A percentile compares a stretch with the other conserved stretches of the same genome.
Conservation (phyloP, 64 coral and sea anemone genomes). For the Pocillopora damicornis region DNA sequence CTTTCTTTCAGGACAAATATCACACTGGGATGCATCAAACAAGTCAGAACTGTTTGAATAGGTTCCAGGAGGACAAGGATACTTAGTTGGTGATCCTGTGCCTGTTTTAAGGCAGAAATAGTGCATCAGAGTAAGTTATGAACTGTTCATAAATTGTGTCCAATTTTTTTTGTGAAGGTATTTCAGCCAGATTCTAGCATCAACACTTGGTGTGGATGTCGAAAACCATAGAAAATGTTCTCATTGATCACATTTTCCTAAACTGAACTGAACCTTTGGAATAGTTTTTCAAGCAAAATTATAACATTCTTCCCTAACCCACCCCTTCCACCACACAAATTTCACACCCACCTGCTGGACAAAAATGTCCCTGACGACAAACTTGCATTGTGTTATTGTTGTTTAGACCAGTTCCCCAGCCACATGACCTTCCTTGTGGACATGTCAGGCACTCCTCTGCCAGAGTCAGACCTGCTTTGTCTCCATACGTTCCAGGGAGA, state of each 20-base stretch:
- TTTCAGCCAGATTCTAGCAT: no score
- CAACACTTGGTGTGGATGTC: no score
- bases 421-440: conserved; percentile 83
- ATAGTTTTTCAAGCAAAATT: no score
- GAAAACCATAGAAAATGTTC: no score
- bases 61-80: conserved; percentile 92
- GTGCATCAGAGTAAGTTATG: not conserved
- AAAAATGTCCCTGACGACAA: conserved; percentile 84
- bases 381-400: conserved; percentile 80
- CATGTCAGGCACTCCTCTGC: conserved; percentile 83
- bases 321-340: not conserved
- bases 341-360: conserved; percentile 76
- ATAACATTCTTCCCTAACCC: not conserved
- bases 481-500: conserved; percentile 83
- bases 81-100: conserved; percentile 93
- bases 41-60: conserved; percentile 87
- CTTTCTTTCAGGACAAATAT: conserved; percentile 69
- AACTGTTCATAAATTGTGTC: not conserved
- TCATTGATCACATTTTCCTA: no score
- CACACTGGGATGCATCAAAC: conserved; percentile 85
- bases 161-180: no score
- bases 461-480: conserved; percentile 74
- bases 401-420: conserved; percentile 86
- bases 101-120: conserved; percentile 26
- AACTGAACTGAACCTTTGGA: no score